Conservation (phyloP, 2,888 invertebrate species). For the Troides aeacus region DNA sequence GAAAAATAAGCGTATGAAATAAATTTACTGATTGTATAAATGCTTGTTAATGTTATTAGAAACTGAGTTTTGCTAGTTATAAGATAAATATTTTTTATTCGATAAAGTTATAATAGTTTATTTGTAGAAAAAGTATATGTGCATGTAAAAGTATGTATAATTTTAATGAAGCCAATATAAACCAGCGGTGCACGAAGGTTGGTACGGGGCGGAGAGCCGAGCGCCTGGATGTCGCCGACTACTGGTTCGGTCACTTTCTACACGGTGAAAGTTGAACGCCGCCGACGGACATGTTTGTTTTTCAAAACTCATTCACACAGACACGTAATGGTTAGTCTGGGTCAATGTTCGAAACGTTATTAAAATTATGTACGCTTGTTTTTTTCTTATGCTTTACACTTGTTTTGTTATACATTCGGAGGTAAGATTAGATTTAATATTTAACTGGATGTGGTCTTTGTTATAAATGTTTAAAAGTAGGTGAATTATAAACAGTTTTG, state of each 20-base stretch:
- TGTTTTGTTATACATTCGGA: neutral
- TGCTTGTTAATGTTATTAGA: no score
- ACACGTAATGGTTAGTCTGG: conserved; percentile 30
- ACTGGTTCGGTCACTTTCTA: conserved; percentile 73
- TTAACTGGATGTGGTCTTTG: neutral
- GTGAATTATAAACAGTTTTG: no score
- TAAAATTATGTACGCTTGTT: conserved; percentile 40
- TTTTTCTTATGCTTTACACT: conserved; percentile 22
- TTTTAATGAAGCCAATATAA: conserved; percentile 32
- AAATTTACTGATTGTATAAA: no score
- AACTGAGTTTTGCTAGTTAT: no score
- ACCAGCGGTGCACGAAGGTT: conserved; percentile 42
- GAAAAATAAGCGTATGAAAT: no score
- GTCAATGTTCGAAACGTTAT: conserved; percentile 34
- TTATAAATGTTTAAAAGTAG: no score
- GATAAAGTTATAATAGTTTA: no score
- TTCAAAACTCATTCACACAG: conserved; percentile 38
- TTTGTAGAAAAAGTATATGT: no score
- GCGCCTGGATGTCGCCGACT: conserved; percentile 42
- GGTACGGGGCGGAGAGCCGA: conserved; percentile 45
- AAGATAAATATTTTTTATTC: no score
- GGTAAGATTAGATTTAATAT: neutral
- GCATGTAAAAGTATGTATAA: neutral
- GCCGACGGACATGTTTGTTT: conserved; percentile 57
- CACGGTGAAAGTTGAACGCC: conserved; percentile 67